Conservation (phyloP, 2,113 vertebrate species). For the Ellobius talpinus region DNA sequence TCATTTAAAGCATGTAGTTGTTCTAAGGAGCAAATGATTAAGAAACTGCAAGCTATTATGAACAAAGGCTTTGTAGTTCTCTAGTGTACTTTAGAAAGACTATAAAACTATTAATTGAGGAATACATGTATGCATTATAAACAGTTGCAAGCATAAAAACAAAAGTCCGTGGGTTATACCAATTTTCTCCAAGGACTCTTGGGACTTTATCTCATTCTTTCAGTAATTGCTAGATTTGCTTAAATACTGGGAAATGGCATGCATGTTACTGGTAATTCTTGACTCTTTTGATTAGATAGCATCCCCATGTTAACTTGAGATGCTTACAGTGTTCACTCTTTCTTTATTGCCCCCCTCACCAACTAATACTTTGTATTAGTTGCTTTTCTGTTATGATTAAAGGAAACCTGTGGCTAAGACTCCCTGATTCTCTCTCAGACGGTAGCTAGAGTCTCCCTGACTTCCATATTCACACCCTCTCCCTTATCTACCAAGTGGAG, state of each 20-base stretch:
- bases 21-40: slow-evolving; percentile 49
- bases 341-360: background rate
- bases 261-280: background rate
- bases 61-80: background rate
- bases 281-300: background rate
- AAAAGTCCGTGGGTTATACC: background rate
- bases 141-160: slow-evolving; percentile 14
- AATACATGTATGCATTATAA: background rate
- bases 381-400: background rate
- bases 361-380: background rate
- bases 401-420: background rate
- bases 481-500: background rate
- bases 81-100: slow-evolving; percentile 8
- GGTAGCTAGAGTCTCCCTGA: background rate
- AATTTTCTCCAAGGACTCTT: background rate
- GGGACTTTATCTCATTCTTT: background rate
- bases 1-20: background rate
- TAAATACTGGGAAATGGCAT: background rate
- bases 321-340: background rate
- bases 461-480: background rate
- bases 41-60: background rate
- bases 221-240: background rate
- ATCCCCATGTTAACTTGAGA: background rate
- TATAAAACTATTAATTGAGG: background rate
- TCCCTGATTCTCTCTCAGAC: background rate